These are phyloP conservation scores for Onychorhynchus coronatus DNA, from an alignment of 2,113 vertebrate species.

Conservation along the genomic window DNA sequence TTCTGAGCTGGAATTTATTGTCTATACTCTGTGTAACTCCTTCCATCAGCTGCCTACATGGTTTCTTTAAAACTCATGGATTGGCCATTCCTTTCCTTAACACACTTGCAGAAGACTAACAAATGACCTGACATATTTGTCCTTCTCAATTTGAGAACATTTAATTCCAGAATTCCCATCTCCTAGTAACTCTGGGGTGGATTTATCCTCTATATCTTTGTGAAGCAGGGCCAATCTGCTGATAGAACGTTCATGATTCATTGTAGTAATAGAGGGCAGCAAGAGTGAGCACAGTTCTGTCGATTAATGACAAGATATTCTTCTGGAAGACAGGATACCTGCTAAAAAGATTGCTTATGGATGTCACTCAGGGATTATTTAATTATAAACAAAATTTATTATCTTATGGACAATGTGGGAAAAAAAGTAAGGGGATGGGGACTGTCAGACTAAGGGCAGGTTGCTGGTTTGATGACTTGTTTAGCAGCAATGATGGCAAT, in stretches of 20 bases:
- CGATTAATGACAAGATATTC: neutral
- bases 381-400: neutral
- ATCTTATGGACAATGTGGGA: neutral
- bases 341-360: neutral
- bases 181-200: neutral
- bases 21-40: neutral
- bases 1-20: neutral
- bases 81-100: neutral
- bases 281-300: neutral
- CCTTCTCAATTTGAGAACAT: neutral
- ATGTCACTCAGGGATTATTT: neutral
- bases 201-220: neutral
- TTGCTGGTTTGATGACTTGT: neutral
- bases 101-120: neutral
- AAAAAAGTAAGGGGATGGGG: neutral
- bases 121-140: neutral
- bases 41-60: neutral
- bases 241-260: neutral
- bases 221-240: neutral
- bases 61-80: neutral
- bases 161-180: neutral
- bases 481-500: conserved; percentile 17
- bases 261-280: neutral
- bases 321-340: neutral
- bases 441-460: neutral